phyloP scores from a whole-genome alignment of 1,140 invertebrate genomes.

The Drosophila elegans region DNA sequence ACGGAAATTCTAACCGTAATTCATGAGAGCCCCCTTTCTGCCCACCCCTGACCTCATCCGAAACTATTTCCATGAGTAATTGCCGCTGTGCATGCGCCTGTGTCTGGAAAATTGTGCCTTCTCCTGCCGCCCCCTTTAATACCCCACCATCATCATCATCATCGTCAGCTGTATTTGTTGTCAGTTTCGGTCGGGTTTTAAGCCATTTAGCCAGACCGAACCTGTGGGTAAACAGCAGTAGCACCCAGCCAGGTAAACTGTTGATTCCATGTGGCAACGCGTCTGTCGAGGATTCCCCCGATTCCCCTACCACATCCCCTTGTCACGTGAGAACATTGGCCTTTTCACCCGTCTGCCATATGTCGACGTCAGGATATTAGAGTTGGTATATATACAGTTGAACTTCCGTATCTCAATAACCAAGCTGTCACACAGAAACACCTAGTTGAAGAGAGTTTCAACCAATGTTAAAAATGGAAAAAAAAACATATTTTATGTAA shows the following conservation, averaged over 20 bases:
- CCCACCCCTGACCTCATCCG: not conserved
- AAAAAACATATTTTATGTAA: too few species aligned
- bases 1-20: slow-evolving; percentile 51
- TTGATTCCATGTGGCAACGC: slow-evolving; percentile 68
- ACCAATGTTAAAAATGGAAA: not conserved
- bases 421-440: slow-evolving; percentile 19
- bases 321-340: slow-evolving; percentile 35
- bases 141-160: slow-evolving; percentile 30
- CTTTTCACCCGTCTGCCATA: slow-evolving; percentile 30
- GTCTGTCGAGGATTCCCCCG: slow-evolving; percentile 27
- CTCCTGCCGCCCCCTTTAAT: not conserved
- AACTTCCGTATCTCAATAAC: slow-evolving; percentile 26
- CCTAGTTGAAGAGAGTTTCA: slow-evolving; percentile 5
- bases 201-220: slow-evolving; percentile 65
- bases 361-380: slow-evolving; percentile 21
- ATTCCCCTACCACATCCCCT: not conserved
- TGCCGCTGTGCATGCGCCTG: slow-evolving; percentile 64
- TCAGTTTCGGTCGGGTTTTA: slow-evolving; percentile 58
- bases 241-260: slow-evolving; percentile 70
- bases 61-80: slow-evolving; percentile 72
- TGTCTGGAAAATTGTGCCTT: slow-evolving; percentile 32
- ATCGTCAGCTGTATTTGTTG: slow-evolving; percentile 60
- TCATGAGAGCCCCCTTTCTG: slow-evolving; percentile 25
- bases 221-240: slow-evolving; percentile 34
- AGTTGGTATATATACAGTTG: slow-evolving; percentile 7